Conservation (phyloP, 2,797 vertebrate species). For the Chrysolophus pictus region DNA sequence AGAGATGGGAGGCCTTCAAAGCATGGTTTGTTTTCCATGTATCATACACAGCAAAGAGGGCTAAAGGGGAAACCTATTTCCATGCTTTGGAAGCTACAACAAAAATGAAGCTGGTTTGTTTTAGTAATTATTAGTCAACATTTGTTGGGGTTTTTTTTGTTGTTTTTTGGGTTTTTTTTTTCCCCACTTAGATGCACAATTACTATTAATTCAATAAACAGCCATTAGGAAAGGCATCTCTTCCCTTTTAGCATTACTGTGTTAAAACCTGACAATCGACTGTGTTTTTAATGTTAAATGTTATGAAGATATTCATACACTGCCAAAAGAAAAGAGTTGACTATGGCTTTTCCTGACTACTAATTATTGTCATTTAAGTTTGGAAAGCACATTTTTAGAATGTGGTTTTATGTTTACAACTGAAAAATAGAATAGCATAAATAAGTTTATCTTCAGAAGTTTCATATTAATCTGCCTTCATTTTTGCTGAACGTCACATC, state of each 20-base stretch:
- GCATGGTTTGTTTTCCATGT: background rate
- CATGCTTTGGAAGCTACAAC: background rate
- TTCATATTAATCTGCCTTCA: background rate
- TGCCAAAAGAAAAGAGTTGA: background rate
- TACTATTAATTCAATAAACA: background rate
- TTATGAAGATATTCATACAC: background rate
- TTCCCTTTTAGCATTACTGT: background rate
- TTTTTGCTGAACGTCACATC: background rate
- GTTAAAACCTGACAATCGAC: background rate
- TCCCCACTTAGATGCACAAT: background rate
- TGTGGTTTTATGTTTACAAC: background rate
- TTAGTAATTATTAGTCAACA: background rate
- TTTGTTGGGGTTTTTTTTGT: background rate
- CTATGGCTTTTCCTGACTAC: background rate
- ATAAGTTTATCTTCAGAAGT: background rate
- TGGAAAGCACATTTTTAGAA: slow-evolving; percentile 14
- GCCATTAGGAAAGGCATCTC: background rate
- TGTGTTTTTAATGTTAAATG: background rate
- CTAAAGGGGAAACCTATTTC: background rate
- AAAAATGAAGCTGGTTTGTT: background rate
- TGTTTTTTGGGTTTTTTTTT: no score
- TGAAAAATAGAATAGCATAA: background rate
- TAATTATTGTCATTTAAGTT: background rate
- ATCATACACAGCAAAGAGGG: background rate
- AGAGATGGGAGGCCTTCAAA: background rate